Percentiles rank a stretch among this genome's conserved stretches.
Conservation (phyloP, 2,113 vertebrate species). For the Pantherophis guttatus region DNA sequence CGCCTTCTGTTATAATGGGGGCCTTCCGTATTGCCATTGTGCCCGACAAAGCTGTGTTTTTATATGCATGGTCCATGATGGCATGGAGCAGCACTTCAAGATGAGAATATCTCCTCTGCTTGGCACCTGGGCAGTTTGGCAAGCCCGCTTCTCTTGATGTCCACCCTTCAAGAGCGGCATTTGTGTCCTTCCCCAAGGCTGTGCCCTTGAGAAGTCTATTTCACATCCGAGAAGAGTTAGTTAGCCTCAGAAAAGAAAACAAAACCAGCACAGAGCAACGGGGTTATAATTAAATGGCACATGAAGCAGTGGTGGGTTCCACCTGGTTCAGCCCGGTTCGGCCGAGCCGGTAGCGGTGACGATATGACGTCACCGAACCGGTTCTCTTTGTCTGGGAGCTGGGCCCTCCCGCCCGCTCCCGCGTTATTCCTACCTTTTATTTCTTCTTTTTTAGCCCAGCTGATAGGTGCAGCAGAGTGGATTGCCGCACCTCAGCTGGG, state of each 20-base stretch:
- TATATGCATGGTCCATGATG: background rate
- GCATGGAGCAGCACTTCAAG: background rate
- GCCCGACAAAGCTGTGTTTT: background rate
- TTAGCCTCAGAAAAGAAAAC: background rate
- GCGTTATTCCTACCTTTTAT: no score
- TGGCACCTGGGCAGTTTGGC: background rate
- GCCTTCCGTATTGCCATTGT: background rate
- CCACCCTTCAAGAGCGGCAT: accelerated
- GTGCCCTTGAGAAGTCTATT: background rate
- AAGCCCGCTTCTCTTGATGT: no score
- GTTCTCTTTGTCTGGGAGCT: no score
- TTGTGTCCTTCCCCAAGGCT: background rate
- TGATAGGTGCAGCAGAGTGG: no score
- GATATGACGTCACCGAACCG: no score
- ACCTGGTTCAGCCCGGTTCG: no score
- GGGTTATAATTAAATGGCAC: no score
- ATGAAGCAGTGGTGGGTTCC: no score
- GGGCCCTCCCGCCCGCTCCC: no score
- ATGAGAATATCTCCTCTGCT: background rate
- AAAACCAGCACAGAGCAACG: background rate
- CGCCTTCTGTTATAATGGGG: background rate
- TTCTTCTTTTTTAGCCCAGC: no score
- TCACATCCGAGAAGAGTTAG: background rate
- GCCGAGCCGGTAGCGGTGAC: no score
- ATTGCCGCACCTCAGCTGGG: no score